Evolutionary conservation across 2,113 vertebrate genomes (phyloP), one percentile per base, ranked within the genome.

Genomic region (Cebus imitator): DNA sequence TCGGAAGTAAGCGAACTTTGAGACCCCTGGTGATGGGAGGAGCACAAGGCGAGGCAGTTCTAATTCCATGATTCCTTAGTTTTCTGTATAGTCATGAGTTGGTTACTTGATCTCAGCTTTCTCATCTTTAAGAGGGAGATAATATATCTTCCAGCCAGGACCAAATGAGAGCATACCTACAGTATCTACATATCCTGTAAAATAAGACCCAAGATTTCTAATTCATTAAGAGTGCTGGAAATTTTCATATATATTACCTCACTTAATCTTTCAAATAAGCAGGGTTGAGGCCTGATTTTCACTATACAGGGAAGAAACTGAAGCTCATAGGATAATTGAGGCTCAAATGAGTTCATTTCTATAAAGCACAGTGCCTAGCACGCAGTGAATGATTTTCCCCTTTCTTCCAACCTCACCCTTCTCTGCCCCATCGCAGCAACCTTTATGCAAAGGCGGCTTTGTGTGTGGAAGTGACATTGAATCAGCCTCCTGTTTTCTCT

Each of bases 311-410:
- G 78, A 80, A 21, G 30, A 50, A 66, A 50, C 40, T 25, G 43
- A 30, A 27, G 45, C 18, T 37, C 23, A 0, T 2, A 37, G 35
- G 17, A 11, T 37, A 21, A 48, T 12, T 4, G 52, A 37, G 6
- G 48, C 37, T 50, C 70, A 5, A 6, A 37, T 35, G 30, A 55
- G 18, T 48, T 61, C 16, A 2, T 11, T 5, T 12, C 25, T 14
- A 2, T n/a, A 5, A 84, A 75, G 55, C 66, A 32, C 25, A 16
- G 30, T 17, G 68, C 27, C 66, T 25, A 43, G 66, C 25, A 35
- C 17, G 12, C 4, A 5, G 27, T 37, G 20, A 9, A 32, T 0
- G 1, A 12, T 13, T 40, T n/a, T 37, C 7, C 3, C 4, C 18
- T 92, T 58, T 21, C 37, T 68, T 55, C 58, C 21, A 50, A 73